Evolutionary conservation across 1,140 invertebrate genomes (phyloP), one percentile per base, ranked within the genome.

Genomic region (Eurosta solidaginis): DNA sequence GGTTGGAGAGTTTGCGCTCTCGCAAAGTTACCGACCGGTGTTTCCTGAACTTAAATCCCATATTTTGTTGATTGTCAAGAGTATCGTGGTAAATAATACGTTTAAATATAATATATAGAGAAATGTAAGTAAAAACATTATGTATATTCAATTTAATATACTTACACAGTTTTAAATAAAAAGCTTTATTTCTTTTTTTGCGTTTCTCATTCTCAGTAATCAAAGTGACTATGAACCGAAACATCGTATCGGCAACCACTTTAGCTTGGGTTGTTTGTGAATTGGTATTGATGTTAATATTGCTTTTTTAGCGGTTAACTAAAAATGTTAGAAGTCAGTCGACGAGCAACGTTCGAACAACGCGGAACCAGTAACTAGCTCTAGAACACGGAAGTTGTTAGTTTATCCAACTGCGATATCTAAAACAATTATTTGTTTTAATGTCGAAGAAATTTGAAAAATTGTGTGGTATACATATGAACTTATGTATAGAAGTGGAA

Each of bases 311-410:
- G 33, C 33, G 59, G 7, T 10, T 40, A 68, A 68, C 59, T 68
- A 68, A 68, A 40, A 68, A 42, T 22, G 14, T 68, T 68, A 68
- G 59, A 68, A 68, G 59, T 36, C 59, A 68, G 59, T 68, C 59
- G 33, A 33, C 33, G 20, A 40, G 40, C 22, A 29, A 29, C 59
- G 40, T 68, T n/a, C 33, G 33, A 68, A 68, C 27, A 40, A 68
- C 59, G 59, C 59, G 59, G 59, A 68, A 68, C 33, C 40, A 42
- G 27, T 40, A 68, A 20, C 7, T 40, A 22, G 33, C 17, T 68
- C 17, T 17, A 68, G 17, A 68, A 68, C 25, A 33, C 54, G 54
- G 29, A 59, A 59, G 54, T 59, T 33, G 3, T n/a, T n/a, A n/a
- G n/a, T n/a, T n/a, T n/a, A 5, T 59, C 27, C 33, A 59, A 33